Evolutionary conservation across 2,888 invertebrate species (phyloP).

Genomic region (Drosophila meridiana): DNA sequence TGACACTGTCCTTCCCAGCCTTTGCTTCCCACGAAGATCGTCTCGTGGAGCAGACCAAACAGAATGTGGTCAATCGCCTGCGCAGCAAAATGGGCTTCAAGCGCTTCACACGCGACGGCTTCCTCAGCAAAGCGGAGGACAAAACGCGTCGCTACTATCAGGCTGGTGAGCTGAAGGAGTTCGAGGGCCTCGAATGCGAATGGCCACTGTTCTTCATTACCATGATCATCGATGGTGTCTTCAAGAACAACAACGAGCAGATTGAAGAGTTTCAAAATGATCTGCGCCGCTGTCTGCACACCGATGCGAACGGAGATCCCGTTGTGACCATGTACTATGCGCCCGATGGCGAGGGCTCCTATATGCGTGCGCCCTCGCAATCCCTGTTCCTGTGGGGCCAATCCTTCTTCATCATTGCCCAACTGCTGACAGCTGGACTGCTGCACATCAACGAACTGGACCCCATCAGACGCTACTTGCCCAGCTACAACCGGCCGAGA

Average conservation of each 20-base stretch:
- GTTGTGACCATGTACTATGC: constrained; percentile 96
- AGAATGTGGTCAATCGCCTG: constrained; percentile 92
- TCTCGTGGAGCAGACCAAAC: constrained; percentile 94
- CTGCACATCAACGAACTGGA: constrained; percentile 98
- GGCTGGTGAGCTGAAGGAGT: constrained; percentile 96
- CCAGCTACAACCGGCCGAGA: constrained; percentile 97
- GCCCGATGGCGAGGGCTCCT: constrained; percentile 85
- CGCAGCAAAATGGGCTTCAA: constrained; percentile 97
- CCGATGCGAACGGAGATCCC: constrained; percentile 94
- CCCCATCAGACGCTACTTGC: constrained; percentile 96
- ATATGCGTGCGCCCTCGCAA: constrained; percentile 83
- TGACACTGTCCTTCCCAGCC: constrained; percentile 98
- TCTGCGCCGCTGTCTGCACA: constrained; percentile 91
- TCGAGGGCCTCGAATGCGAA: constrained; percentile 98
- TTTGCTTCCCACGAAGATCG: constrained; percentile 98
- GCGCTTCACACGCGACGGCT: constrained; percentile 97
- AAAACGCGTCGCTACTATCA: constrained; percentile 89
- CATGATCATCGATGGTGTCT: constrained; percentile 98
- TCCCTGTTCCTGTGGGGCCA: constrained; percentile 97
- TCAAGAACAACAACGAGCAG: constrained; percentile 93
- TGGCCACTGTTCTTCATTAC: constrained; percentile 98
- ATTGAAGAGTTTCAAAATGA: constrained; percentile 96
- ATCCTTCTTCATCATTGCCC: constrained; percentile 96
- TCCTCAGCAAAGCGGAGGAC: constrained; percentile 94
- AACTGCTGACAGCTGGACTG: constrained; percentile 94